phyloP scores from a whole-genome alignment of 2,113 vertebrate species.

The Copsychus sechellarum region DNA sequence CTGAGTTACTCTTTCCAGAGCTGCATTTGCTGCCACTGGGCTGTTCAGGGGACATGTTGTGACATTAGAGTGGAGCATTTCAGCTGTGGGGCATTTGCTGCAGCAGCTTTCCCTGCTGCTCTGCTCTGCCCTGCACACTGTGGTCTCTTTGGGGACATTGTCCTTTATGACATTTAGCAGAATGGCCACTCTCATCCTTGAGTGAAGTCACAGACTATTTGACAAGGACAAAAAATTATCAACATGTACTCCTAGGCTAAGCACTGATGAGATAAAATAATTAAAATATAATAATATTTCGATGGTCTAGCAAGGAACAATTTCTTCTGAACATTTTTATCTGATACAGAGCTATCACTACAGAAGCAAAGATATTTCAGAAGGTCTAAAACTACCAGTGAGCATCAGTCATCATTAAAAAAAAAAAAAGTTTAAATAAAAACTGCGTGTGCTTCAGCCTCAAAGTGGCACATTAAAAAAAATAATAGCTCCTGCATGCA shows the following conservation, averaged over 20 bases:
- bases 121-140: background rate
- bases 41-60: background rate
- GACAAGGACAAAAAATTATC: background rate
- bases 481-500: background rate
- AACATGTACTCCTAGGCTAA: background rate
- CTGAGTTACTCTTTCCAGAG: background rate
- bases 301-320: background rate
- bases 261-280: background rate
- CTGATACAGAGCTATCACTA: background rate
- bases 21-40: background rate
- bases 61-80: background rate
- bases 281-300: background rate
- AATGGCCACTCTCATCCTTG: background rate
- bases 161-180: background rate
- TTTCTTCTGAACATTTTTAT: background rate
- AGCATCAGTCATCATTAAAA: background rate
- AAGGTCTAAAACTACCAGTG: background rate
- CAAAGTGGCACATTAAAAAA: background rate
- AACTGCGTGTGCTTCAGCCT: background rate
- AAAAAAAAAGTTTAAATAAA: background rate
- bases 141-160: background rate
- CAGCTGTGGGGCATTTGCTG: background rate
- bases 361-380: background rate
- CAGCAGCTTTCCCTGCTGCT: background rate
- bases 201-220: background rate